A percentile compares a stretch with the other conserved stretches of the same genome.
Conservation (phyloP, 2,113 vertebrate species). For the Podiceps cristatus region DNA sequence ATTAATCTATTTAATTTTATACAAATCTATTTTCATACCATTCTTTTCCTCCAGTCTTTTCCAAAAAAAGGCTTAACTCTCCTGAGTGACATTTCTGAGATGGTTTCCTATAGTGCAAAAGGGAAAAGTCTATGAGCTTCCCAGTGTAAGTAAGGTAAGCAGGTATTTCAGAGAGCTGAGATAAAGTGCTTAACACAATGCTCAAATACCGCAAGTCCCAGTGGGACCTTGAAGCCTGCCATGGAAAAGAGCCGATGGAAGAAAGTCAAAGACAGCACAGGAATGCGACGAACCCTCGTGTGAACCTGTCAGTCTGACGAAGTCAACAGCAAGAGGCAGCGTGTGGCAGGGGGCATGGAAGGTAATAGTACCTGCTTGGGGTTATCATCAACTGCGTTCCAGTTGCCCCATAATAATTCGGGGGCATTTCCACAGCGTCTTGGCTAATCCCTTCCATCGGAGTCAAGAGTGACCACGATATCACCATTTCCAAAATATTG, state of each 20-base stretch:
- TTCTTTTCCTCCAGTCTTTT: not conserved
- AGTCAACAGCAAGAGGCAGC: not conserved
- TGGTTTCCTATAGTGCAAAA: constrained; percentile 2
- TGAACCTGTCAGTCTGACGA: not conserved
- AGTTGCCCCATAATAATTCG: not conserved
- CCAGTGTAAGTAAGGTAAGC: not conserved
- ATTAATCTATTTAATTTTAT: not conserved
- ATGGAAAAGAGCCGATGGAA: not conserved
- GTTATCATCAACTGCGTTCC: not conserved
- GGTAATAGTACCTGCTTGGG: fast-evolving
- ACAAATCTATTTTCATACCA: not conserved
- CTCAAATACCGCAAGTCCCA: constrained; percentile 14
- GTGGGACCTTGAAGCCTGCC: not conserved
- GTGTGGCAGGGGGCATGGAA: not conserved
- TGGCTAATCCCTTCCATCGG: not conserved
- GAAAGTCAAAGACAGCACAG: not conserved
- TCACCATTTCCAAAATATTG: not conserved
- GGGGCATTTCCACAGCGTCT: not conserved
- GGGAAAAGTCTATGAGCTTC: not conserved
- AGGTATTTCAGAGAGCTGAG: constrained; percentile 37
- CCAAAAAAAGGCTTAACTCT: constrained; percentile 14
- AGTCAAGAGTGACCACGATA: not conserved
- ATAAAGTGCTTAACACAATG: constrained; percentile 21
- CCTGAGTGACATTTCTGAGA: constrained; percentile 21
- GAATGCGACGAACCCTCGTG: not conserved